These are phyloP conservation scores for Zonotrichia albicollis DNA, from an alignment of 2,797 vertebrate genomes.

Conservation along the genomic window DNA sequence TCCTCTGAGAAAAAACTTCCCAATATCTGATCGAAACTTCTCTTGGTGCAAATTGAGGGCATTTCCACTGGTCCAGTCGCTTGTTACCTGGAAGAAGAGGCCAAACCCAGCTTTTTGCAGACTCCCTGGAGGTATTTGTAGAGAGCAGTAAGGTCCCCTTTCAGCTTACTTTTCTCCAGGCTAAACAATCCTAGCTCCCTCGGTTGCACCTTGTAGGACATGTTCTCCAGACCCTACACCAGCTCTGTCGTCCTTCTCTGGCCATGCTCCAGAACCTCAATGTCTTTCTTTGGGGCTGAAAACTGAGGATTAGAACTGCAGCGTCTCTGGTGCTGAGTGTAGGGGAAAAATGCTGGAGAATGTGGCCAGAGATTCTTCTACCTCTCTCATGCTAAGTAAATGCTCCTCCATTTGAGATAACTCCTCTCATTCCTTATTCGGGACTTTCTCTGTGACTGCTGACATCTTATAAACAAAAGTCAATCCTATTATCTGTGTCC, in stretches of 20 bases:
- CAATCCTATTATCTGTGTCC: not conserved
- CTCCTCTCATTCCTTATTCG: not conserved
- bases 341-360: not conserved
- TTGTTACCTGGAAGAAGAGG: not conserved
- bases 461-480: not conserved
- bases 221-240: rapidly evolving
- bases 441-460: not conserved
- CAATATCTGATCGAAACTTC: not conserved
- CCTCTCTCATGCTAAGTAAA: slow-evolving; percentile 54
- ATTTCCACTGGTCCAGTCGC: not conserved
- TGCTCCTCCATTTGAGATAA: slow-evolving; percentile 19
- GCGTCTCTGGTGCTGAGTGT: rapidly evolving
- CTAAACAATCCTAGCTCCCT: not conserved
- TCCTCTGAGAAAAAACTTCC: not conserved
- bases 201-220: not conserved
- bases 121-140: not conserved
- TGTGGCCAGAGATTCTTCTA: not conserved
- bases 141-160: too few relatives aligned
- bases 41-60: not conserved
- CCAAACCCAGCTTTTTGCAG: rapidly evolving
- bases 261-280: not conserved
- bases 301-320: not conserved
- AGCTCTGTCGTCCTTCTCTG: not conserved
- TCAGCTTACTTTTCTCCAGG: not conserved
- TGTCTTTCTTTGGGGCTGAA: not conserved